Evolutionary conservation across 1,140 invertebrate genomes (phyloP), one percentile per base, ranked within the genome.

Genomic region (Melitaea cinxia): DNA sequence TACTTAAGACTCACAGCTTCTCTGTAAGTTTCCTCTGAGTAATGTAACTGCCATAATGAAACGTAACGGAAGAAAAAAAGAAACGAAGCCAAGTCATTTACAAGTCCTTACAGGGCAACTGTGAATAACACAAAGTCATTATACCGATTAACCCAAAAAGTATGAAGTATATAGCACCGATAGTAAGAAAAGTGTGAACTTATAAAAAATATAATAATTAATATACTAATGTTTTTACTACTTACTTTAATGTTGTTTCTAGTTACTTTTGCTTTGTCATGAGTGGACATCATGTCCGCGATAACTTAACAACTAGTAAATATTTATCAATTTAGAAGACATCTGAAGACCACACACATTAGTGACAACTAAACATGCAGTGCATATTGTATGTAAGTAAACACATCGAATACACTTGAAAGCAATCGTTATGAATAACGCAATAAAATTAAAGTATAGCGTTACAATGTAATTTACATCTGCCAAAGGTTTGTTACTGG

Each of bases 31-130:
- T 47, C 71, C 71, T 68, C 53, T 49, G 69, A 79, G 79, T 78
- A 82, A 88, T 84, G 88, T 89, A 91, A 91, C 85, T 70, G 88
- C 88, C 86, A 91, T 88, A 89, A 83, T 78, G 64, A 37, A 57
- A 63, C 39, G n/a, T 45, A 39, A 4, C 1, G n/a, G n/a, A n/a
- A n/a, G n/a, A n/a, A n/a, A n/a, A 19, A 14, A 17, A 4, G 42
- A 30, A 30, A 42, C 26, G 26, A 23, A 58, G 49, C 1, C 5
- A 23, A 45, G 21, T 47, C 23, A 47, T 47, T 47, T 47, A 24
- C 28, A 47, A 58, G 37, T 65, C 77, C 85, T 89, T 90, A 88
- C 88, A 89, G 85, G 78, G 83, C 67, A 90, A 90, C 88, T 90
- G 86, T 88, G 85, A 87, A 58, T 70, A 17, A 30, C 35, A 37